phyloP scores from a whole-genome alignment of 2,888 invertebrate species.

The Platerodrilus igneus region DNA sequence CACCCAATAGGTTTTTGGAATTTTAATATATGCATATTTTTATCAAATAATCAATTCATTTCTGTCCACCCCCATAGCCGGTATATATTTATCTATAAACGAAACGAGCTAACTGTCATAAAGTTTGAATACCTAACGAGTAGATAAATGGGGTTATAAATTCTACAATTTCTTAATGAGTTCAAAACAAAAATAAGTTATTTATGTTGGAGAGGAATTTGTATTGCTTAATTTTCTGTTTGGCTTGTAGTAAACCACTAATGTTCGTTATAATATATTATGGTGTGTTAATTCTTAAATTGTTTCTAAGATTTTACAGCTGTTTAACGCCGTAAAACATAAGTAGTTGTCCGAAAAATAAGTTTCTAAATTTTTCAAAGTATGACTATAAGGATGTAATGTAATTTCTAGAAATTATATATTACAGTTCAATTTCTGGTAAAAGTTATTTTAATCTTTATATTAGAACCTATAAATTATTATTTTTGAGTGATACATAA shows the following conservation, averaged over 20 bases:
- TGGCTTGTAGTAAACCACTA: constrained; percentile 8
- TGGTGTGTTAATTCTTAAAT: constrained; percentile 9
- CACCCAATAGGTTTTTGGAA: no score
- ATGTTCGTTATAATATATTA: constrained; percentile 3
- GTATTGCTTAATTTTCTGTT: constrained; percentile 11
- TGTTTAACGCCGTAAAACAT: no score
- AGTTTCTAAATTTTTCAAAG: no score
- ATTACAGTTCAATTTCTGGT: no score
- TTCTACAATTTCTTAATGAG: constrained; percentile 35
- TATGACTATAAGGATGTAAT: no score
- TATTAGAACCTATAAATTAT: no score
- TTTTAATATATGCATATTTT: no score
- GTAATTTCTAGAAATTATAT: no score
- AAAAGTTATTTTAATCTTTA: no score
- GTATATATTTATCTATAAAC: constrained; percentile 34
- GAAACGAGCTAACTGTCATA: constrained; percentile 34
- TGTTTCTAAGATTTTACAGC: no score
- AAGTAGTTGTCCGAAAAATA: no score
- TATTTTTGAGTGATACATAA: no score
- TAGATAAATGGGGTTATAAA: constrained; percentile 34
- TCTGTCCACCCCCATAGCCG: constrained; percentile 29
- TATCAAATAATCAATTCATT: constrained; percentile 30
- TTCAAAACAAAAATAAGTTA: constrained; percentile 31
- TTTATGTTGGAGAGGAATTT: constrained; percentile 26
- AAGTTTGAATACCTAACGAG: constrained; percentile 24